phyloP scores from a whole-genome alignment of 1,140 invertebrate genomes.

The Tribolium castaneum region DNA sequence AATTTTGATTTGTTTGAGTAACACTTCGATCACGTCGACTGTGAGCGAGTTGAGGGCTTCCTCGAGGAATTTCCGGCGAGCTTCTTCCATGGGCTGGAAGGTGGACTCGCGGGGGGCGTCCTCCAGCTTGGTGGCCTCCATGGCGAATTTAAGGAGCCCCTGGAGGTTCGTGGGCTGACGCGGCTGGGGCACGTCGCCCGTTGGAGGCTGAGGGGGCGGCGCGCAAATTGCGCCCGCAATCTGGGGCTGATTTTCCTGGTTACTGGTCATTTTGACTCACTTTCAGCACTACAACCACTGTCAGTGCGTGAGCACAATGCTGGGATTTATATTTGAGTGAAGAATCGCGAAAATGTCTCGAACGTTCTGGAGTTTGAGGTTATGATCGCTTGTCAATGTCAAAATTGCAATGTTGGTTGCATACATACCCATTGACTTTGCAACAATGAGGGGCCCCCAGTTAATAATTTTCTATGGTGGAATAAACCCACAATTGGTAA shows the following conservation, averaged over 20 bases:
- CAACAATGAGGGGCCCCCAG: too few species aligned
- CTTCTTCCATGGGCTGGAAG: slow-evolving; percentile 70
- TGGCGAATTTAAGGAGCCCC: slow-evolving; percentile 73
- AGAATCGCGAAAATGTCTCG: background rate
- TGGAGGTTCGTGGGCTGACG: slow-evolving; percentile 63
- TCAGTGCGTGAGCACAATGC: background rate
- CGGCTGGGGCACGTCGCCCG: background rate
- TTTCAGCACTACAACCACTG: slow-evolving; percentile 36
- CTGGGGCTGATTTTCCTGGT: slow-evolving; percentile 36
- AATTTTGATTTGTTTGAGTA: slow-evolving; percentile 71
- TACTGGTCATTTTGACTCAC: slow-evolving; percentile 33
- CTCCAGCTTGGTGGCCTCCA: slow-evolving; percentile 72
- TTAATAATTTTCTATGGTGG: too few species aligned
- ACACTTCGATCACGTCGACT: slow-evolving; percentile 72
- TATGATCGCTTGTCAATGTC: background rate
- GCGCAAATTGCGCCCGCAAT: slow-evolving; percentile 37
- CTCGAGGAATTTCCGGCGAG: slow-evolving; percentile 73
- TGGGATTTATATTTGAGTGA: background rate
- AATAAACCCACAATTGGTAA: too few species aligned
- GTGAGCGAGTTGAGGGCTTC: slow-evolving; percentile 75
- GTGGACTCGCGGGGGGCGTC: slow-evolving; percentile 66
- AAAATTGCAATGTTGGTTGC: background rate
- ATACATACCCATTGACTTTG: too few species aligned
- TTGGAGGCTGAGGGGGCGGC: background rate
- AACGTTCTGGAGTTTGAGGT: background rate